Evolutionary conservation across 2,113 vertebrate species (phyloP), one percentile per base, ranked within the genome.

Genomic region (Dipodomys stephensi): DNA sequence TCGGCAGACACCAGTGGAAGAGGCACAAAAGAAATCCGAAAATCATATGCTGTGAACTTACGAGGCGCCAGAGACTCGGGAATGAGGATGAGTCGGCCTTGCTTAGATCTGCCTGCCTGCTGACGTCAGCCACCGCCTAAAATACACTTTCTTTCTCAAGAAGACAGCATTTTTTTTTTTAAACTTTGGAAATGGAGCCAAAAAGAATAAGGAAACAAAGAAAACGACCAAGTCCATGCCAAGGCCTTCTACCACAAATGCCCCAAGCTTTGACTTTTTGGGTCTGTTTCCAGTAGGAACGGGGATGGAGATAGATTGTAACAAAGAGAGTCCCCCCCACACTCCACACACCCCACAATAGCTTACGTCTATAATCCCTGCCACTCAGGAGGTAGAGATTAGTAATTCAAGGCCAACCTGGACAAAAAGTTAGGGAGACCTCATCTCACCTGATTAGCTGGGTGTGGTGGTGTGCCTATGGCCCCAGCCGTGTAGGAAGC

Each of bases 1-100:
- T 91, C 88, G 88, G 27, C 83, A 69, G 64, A 82, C 89, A 79
- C 88, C 88, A 92, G 7, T 74, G 76, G 62, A 83, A 93, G 90
- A 95, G 4, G 76, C 73, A 71, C 19, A 81, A 87, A 28, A 88
- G 76, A 86, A 28, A 77, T 76, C 69, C 77, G 95, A 94, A 44
- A 77, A 88, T 28, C 80, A 89, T 28, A 9, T 2, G 39, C 9
- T 64, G 49, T 22, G 93, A 90, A 79, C 65, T 87, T 3, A 85
- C 39, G 88, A 53, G 60, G 73, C 27, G 9, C 92, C 84, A 44
- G 87, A 91, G 96, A 93, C 32, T 74, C 2, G 27, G 19, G 76
- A 90, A 57, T 44, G 25, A 64, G 93, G 64, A 90, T 0, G 76
- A 88, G 32, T 87, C 4, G 72, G 80, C 19, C 49, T 77, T 78